Conservation (phyloP, 2,888 invertebrate genomes). For the Lordiphosa andalusiaca region DNA sequence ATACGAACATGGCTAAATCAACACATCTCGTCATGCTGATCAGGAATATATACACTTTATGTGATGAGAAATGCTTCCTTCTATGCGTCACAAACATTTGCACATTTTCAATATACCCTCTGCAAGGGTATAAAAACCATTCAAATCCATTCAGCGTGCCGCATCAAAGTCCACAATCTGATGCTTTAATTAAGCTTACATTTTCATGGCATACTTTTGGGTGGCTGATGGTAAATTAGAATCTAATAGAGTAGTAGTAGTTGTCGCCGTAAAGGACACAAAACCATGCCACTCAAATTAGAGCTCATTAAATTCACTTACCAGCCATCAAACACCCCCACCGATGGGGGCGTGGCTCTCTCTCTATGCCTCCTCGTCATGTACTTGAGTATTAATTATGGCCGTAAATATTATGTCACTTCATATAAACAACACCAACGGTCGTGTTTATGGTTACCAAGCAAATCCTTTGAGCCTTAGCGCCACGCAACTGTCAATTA, state of each 20-base stretch:
- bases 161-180: background rate
- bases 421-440: conserved; percentile 42
- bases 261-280: background rate
- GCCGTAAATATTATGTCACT: conserved; percentile 59
- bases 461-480: conserved; percentile 33
- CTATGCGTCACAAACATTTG: too few species aligned
- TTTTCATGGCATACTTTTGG: background rate
- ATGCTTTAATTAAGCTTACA: too few species aligned
- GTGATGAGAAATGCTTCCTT: too few species aligned
- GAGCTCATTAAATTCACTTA: conserved; percentile 50
- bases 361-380: conserved; percentile 17
- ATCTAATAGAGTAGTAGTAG: too few species aligned
- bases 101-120: too few species aligned
- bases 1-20: too few species aligned
- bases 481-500: conserved; percentile 55
- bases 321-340: conserved; percentile 10
- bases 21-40: too few species aligned
- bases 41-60: too few species aligned
- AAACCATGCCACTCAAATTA: conserved; percentile 18
- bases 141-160: too few species aligned
- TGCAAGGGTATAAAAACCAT: too few species aligned
- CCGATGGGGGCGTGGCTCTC: conserved; percentile 5
- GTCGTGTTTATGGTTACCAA: conserved; percentile 41
- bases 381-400: conserved; percentile 56
- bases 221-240: too few species aligned